Base-by-base conservation (phyloP, 2,888 invertebrate genomes). In the Caenorhabditis plicata region DNA sequence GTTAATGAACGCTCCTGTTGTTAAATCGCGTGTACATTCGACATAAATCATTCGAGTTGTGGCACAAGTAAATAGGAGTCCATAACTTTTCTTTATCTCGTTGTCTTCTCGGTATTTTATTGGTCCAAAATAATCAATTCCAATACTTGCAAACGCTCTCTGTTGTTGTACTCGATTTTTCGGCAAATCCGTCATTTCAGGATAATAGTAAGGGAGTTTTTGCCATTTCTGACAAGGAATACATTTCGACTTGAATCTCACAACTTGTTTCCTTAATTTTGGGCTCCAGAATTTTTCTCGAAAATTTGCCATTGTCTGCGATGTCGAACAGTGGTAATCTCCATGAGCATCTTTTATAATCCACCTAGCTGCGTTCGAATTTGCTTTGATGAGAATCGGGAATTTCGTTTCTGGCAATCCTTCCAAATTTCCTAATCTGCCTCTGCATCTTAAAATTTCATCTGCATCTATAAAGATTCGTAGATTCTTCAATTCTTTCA, bases 61-160 rank as follows among this genome's bases (percentile, higher is more conserved):
- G 1, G 49, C 3, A 33, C 71, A 71, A 3, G 64, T 62, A 27
- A 58, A 57, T 0, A 71, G 1, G 13, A 17, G 2, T 17, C 44
- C 55, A 27, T 33, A 60, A 0, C 26, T 22, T 26, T 60, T 49
- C n/a, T 11, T n/a, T n/a, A n/a, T n/a, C n/a, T n/a, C 11, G 11
- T 25, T 44, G 22, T 52, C 49, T 11, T 36, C 29, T 9, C 15
- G 20, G 3, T 19, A 13, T 2, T 40, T 25, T 13, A 40, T 20
- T 5, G 71, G 71, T 8, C 69, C 60, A 13, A 64, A 60, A 19
- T 53, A 53, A 22, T 72, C 72, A 1, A 67, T 9, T 5, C 72
- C 72, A 15, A 38, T 46, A n/a, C 42, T 26, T 13, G 48, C 27
- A 47, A 71, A 71, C 0, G 69, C 62, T 5, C 5, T 20, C 7